Base-by-base conservation (phyloP, 2,888 invertebrate genomes). In the Eudemis profundana region DNA sequence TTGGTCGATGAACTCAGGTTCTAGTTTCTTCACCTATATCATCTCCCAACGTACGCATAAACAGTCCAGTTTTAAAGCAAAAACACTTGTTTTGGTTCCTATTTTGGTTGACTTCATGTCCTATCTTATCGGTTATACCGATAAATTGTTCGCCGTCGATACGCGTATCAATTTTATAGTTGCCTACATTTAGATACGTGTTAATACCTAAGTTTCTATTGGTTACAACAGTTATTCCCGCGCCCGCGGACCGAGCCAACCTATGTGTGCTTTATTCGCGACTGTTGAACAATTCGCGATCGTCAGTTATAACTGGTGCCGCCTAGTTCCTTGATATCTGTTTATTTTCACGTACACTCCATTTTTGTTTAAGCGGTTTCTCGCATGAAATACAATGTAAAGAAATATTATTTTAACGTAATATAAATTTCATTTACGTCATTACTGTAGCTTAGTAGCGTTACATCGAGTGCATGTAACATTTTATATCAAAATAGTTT, bases 101-200 rank as follows among this genome's bases (percentile, higher is more conserved):
- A 46, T 46, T 59, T 57, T 47, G 33, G 23, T 19, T 42, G 42
- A 12, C 40, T 42, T 29, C 14, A 10, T 14, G 36, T 19, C 72
- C 75, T 77, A 71, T 77, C 77, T 76, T 72, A 90, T 90, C 90
- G 74, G 36, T 67, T 29, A 77, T 76, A 68, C 78, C 86, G 90
- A 90, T 90, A 90, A 90, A 89, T 90, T 87, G 81, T 81, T 76
- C 78, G 81, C 75, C 80, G 82, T 86, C 87, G 87, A 90, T 89
- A 85, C 78, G 85, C 85, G 83, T 65, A 85, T 89, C 89, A 84
- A 90, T 89, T 82, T 82, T 77, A 51, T 68, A 51, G 54, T 54
- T 60, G 78, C 76, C 79, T 78, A 36, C 61, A 50, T 51, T 77
- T 77, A 79, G 79, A 79, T 78, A 83, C 78, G 76, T 69, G 75